Evolutionary conservation across 2,888 invertebrate species (phyloP).

Genomic region (Parnassius orleans): DNA sequence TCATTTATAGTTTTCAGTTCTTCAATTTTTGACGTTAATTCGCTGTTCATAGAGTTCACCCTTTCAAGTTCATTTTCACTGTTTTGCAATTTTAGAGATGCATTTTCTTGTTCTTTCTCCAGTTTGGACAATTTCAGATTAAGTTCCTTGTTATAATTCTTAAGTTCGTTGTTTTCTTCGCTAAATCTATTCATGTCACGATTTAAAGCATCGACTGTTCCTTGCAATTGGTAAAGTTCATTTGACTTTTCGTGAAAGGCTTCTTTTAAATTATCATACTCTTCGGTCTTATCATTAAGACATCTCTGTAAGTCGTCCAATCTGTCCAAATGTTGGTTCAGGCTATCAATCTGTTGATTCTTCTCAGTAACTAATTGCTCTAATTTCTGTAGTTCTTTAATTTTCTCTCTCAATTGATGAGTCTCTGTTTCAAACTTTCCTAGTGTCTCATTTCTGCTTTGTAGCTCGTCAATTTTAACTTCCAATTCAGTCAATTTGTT

Average conservation of each 20-base stretch:
- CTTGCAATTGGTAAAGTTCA: conserved; percentile 65
- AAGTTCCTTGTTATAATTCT: conserved; percentile 58
- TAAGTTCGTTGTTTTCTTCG: conserved; percentile 66
- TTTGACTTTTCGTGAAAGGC: conserved; percentile 71
- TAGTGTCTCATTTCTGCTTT: conserved; percentile 61
- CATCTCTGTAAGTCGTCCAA: conserved; percentile 74
- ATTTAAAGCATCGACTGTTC: conserved; percentile 57
- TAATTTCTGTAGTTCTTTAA: conserved; percentile 69
- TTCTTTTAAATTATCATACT: conserved; percentile 68
- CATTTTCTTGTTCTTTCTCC: conserved; percentile 72
- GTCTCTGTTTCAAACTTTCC: conserved; percentile 66
- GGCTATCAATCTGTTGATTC: conserved; percentile 75
- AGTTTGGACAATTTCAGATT: conserved; percentile 62
- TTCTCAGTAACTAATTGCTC: conserved; percentile 80
- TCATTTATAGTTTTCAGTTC: conserved; percentile 66
- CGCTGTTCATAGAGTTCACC: conserved; percentile 60
- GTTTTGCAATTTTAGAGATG: conserved; percentile 62
- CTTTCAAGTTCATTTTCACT: conserved; percentile 63
- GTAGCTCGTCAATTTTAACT: conserved; percentile 72
- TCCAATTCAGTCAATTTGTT: conserved; percentile 71
- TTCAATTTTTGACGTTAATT: conserved; percentile 63
- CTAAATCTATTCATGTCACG: conserved; percentile 62
- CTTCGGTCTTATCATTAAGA: conserved; percentile 72
- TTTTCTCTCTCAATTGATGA: conserved; percentile 72
- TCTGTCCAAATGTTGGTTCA: conserved; percentile 74